Conservation (phyloP, 1,140 invertebrate genomes). For the Drosophila sturtevanti region DNA sequence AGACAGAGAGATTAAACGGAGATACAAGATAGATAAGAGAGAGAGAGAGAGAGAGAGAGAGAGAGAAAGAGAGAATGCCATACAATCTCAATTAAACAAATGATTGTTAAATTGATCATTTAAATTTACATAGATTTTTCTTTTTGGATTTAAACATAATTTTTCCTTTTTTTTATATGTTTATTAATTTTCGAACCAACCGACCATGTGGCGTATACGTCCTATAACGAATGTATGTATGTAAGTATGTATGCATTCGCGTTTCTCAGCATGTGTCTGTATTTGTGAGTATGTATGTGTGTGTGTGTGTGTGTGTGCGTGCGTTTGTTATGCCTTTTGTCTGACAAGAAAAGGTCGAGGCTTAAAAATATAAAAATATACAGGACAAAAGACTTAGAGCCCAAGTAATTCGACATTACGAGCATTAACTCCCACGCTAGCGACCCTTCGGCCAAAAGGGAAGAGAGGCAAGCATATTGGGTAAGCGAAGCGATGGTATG, state of each 20-base stretch:
- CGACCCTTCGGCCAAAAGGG: neutral
- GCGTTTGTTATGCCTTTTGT: conserved; percentile 19
- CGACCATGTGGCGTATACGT: conserved; percentile 57
- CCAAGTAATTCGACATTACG: conserved; percentile 72
- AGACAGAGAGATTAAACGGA: no score
- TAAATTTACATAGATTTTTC: neutral
- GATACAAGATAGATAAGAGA: no score
- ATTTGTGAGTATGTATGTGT: neutral
- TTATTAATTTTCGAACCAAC: neutral
- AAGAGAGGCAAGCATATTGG: neutral
- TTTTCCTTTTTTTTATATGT: conserved; percentile 3
- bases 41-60: no score
- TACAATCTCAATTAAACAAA: neutral
- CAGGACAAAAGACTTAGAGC: conserved; percentile 50
- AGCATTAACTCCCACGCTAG: conserved; percentile 61
- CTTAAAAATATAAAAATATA: conserved; percentile 60
- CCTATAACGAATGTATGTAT: conserved; percentile 34
- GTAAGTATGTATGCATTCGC: neutral
- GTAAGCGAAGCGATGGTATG: neutral
- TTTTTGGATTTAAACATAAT: neutral
- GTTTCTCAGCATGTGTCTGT: conserved; percentile 10
- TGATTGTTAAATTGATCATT: neutral
- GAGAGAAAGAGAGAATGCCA: no score
- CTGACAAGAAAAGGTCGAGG: conserved; percentile 67
- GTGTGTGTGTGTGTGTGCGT: conserved; percentile 1